Percentiles rank a stretch among this genome's conserved stretches.
phyloP scores from a whole-genome alignment of 2,113 vertebrate genomes.

The Cercocebus atys region DNA sequence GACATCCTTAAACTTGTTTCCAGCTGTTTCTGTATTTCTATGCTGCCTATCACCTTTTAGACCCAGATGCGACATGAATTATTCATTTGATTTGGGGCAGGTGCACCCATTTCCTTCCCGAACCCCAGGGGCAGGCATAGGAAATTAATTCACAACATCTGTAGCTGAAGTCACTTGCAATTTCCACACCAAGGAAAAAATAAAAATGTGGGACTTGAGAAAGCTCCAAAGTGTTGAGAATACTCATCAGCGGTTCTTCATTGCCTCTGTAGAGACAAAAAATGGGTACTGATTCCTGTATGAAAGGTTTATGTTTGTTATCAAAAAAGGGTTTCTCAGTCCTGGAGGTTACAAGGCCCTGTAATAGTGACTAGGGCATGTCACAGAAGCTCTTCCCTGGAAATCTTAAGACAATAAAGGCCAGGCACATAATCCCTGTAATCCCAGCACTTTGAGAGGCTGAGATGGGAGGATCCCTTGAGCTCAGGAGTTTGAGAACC shows the following conservation, averaged over 20 bases:
- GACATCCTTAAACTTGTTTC: constrained; percentile 55
- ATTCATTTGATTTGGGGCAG: constrained; percentile 76
- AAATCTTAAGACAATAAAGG: neutral
- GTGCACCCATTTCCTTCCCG: constrained; percentile 75
- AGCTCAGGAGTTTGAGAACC: no score
- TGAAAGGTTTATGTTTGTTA: constrained; percentile 15
- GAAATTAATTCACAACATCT: constrained; percentile 77
- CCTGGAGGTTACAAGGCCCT: neutral
- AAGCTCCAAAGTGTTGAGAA: constrained; percentile 48
- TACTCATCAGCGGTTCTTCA: constrained; percentile 39
- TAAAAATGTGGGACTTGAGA: constrained; percentile 43
- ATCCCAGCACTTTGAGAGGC: no score
- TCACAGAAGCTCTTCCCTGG: neutral
- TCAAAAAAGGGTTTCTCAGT: neutral
- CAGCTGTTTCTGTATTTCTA: constrained; percentile 71
- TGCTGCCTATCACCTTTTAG: constrained; percentile 72
- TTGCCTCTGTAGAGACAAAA: constrained; percentile 2
- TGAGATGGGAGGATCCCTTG: no score
- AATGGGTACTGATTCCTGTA: neutral
- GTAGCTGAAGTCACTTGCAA: constrained; percentile 72
- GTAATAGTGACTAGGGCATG: no score
- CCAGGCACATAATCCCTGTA: no score
- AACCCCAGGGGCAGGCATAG: constrained; percentile 66
- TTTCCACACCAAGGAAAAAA: constrained; percentile 70
- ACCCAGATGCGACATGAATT: constrained; percentile 69